Evolutionary conservation across 2,888 invertebrate genomes (phyloP).

Genomic region (Synergus laeviventris): DNA sequence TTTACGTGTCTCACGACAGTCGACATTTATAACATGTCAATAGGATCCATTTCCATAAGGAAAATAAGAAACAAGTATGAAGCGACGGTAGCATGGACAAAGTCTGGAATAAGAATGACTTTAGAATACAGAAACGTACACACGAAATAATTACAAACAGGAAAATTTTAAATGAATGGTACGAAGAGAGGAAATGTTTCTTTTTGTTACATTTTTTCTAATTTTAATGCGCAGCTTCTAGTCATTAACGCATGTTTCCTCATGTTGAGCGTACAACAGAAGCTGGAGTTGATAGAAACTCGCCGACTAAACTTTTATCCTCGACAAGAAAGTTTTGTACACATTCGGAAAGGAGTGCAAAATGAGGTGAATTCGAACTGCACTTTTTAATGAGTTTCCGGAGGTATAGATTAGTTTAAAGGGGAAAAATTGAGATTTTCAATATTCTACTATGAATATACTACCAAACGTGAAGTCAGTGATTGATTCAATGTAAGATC

Average conservation of each 20-base stretch:
- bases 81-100: not conserved
- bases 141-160: not conserved
- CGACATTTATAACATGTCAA: slow-evolving; percentile 20
- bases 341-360: slow-evolving; percentile 56
- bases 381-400: slow-evolving; percentile 63
- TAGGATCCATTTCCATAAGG: slow-evolving; percentile 19
- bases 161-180: not conserved
- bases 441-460: slow-evolving; percentile 18
- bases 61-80: not conserved
- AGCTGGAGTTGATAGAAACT: slow-evolving; percentile 23
- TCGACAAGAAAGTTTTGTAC: slow-evolving; percentile 39
- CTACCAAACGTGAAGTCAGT: no score
- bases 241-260: slow-evolving; percentile 29
- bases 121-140: not conserved
- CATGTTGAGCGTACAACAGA: slow-evolving; percentile 16
- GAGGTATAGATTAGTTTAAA: slow-evolving; percentile 25
- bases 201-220: not conserved
- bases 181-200: not conserved
- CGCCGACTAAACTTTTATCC: not conserved
- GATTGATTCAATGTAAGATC: no score
- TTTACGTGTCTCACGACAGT: slow-evolving; percentile 10
- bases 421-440: slow-evolving; percentile 25
- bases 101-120: not conserved
- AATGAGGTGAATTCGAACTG: slow-evolving; percentile 60
- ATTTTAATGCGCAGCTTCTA: not conserved